Percentiles rank a stretch among this genome's conserved stretches.
Evolutionary conservation across 2,888 invertebrate genomes (phyloP).

Genomic region (Caprella mutica): DNA sequence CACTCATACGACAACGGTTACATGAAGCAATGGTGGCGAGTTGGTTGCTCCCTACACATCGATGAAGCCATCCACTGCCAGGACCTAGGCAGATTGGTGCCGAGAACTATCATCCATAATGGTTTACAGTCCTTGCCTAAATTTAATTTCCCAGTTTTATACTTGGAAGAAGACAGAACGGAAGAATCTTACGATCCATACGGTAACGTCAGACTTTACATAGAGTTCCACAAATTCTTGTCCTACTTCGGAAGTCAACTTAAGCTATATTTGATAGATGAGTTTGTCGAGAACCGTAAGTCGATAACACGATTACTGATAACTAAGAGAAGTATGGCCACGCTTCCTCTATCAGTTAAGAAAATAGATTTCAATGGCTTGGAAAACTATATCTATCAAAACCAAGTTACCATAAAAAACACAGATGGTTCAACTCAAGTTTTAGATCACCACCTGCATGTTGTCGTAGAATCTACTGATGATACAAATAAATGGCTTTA

Average conservation of each 20-base stretch:
- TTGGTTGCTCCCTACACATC: constrained; percentile 4
- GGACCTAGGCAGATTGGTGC: not conserved
- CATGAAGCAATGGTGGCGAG: constrained; percentile 8
- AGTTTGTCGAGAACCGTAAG: not conserved
- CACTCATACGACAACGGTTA: too few species aligned
- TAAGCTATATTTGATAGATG: constrained; percentile 1
- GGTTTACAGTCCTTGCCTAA: not conserved
- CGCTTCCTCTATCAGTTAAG: not conserved
- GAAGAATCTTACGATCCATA: not conserved
- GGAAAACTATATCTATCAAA: not conserved
- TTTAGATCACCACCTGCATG: constrained; percentile 1
- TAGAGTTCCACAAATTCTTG: constrained; percentile 6
- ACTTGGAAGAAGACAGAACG: constrained; percentile 5
- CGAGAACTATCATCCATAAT: not conserved
- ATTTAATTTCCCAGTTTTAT: not conserved
- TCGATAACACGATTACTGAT: not conserved
- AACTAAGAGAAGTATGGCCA: not conserved
- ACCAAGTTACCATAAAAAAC: not conserved
- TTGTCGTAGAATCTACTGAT: constrained; percentile 1
- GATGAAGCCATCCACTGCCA: constrained; percentile 3
- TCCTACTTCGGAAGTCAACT: not conserved
- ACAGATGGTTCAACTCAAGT: not conserved
- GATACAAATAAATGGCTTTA: constrained; percentile 1
- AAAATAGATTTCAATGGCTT: constrained; percentile 3
- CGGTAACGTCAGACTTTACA: not conserved